Evolutionary conservation across 2,113 vertebrate species (phyloP), one percentile per base, ranked within the genome.

Genomic region (Microcebus murinus): DNA sequence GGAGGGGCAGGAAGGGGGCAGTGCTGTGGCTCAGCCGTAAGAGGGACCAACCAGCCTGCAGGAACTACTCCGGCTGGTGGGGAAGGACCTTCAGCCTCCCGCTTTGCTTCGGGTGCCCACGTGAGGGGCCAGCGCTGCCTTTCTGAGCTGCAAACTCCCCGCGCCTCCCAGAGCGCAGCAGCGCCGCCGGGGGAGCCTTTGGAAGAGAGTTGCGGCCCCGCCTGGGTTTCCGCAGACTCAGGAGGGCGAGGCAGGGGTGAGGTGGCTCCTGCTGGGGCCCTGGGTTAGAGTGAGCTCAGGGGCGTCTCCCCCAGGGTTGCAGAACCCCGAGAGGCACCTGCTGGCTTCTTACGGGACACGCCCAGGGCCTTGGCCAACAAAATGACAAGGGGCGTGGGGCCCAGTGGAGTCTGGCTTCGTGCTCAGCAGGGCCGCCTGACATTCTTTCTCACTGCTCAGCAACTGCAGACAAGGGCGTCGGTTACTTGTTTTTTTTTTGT

Each of bases 351-450:
- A 39, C 0, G 25, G 34, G 65, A 12, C 2, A 0, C 0, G 4
- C 34, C 65, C 1, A 0, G 39, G 39, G 65, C 0, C 13, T 21
- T 9, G 8, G 39, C 68, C 34, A 34, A 50, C 14, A 13, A 4
- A 8, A 42, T 1, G 8, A 50, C 34, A 0, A 4, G 13, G 70
- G 1, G 2, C 1, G 7, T 8, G 36, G 48, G 25, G 36, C 81
- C 34, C 10, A 1, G 70, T 6, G 48, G 12, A 1, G 17, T 34
- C 67, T 6, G 21, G 29, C 18, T n/a, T 29, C n/a, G 1, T 3
- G 13, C 50, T 34, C 55, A 0, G 10, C 3, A 0, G 10, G 1
- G 4, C 10, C 21, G 9, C 11, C 4, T n/a, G 1, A 3, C 6
- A 8, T 3, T 50, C 80, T 65, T 3, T 50, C 80, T 65, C 2